A percentile compares a stretch with the other conserved stretches of the same genome.
These are phyloP conservation scores for Conger conger DNA, from an alignment of 2,113 vertebrate species.

Conservation along the genomic window DNA sequence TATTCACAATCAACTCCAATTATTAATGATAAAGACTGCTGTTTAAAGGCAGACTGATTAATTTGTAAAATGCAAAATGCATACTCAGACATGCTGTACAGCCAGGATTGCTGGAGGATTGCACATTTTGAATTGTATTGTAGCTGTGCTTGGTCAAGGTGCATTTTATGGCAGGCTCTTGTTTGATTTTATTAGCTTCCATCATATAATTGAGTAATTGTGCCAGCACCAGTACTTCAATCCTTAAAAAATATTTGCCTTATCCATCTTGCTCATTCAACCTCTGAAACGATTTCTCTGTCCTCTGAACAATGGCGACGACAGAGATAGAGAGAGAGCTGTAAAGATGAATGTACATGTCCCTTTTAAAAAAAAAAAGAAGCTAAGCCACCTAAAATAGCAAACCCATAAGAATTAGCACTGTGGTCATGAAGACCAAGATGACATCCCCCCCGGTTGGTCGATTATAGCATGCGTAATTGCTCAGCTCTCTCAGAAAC, in stretches of 20 bases:
- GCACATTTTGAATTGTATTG: too few relatives aligned
- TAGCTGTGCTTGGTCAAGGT: too few relatives aligned
- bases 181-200: background rate
- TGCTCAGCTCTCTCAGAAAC: constrained; percentile 71
- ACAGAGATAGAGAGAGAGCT: background rate
- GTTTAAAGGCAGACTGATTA: too few relatives aligned
- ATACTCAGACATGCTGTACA: too few relatives aligned
- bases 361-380: background rate
- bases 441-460: constrained; percentile 46
- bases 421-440: background rate
- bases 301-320: background rate
- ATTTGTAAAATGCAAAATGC: too few relatives aligned
- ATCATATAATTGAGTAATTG: background rate
- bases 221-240: background rate
- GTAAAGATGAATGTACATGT: background rate
- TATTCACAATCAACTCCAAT: background rate
- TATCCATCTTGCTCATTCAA: background rate
- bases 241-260: background rate
- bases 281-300: background rate
- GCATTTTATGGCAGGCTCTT: background rate
- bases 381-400: background rate
- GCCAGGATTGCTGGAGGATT: too few relatives aligned
- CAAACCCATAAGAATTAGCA: background rate
- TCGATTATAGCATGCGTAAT: constrained; percentile 74
- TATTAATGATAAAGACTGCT: too few relatives aligned